Evolutionary conservation across 2,888 invertebrate genomes (phyloP).

Genomic region (Bedellia somnulentella): DNA sequence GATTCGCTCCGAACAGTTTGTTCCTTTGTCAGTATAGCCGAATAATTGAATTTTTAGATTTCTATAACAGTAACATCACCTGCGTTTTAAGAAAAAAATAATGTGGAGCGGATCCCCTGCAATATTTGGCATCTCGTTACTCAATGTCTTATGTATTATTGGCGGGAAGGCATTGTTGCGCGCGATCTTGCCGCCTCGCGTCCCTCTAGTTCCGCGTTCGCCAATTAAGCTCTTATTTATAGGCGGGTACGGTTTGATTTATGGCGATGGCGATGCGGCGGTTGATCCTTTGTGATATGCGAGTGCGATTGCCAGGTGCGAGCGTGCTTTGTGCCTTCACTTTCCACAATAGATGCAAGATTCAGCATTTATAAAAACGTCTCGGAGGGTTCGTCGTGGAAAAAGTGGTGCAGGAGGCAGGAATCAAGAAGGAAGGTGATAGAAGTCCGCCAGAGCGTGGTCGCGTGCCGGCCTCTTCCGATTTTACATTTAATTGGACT

Average conservation of each 20-base stretch:
- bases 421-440: constrained; percentile 15
- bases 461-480: constrained; percentile 46
- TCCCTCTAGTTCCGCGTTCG: constrained; percentile 23
- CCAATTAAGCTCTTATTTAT: constrained; percentile 45
- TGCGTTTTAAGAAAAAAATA: constrained; percentile 27
- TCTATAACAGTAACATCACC: constrained; percentile 46
- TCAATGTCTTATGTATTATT: constrained; percentile 42
- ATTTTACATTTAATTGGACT: constrained; percentile 27
- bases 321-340: constrained; percentile 30
- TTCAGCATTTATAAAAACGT: constrained; percentile 56
- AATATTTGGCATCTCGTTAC: constrained; percentile 47
- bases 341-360: constrained; percentile 49
- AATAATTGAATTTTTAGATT: constrained; percentile 49
- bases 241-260: constrained; percentile 35
- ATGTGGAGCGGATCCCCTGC: constrained; percentile 30
- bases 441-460: constrained; percentile 21
- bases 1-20: constrained; percentile 31
- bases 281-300: constrained; percentile 24
- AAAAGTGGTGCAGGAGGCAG: constrained; percentile 28
- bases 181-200: constrained; percentile 19
- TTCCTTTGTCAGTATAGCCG: constrained; percentile 33
- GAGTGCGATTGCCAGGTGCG: constrained; percentile 46
- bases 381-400: constrained; percentile 23
- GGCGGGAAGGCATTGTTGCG: constrained; percentile 29
- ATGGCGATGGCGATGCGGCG: constrained; percentile 17